Percentiles rank a stretch among this genome's conserved stretches.
Evolutionary conservation across 2,888 invertebrate species (phyloP).

Genomic region (Andrena bucephala): DNA sequence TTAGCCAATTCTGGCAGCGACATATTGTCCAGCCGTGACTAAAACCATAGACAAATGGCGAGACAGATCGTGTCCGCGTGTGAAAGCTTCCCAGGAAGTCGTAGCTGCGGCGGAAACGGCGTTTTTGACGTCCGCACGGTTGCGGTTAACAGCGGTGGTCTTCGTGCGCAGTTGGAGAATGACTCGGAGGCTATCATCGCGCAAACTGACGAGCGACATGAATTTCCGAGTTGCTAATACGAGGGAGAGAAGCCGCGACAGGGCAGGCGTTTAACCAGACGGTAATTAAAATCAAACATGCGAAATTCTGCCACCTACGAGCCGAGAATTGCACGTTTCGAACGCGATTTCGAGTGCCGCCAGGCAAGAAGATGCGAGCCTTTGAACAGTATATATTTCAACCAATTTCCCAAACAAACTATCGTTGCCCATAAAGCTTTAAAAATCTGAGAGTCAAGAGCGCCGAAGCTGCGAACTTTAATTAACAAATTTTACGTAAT

Average conservation of each 20-base stretch:
- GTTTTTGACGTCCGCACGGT: conserved; percentile 57
- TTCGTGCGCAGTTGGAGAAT: conserved; percentile 50
- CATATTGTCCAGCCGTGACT: not conserved
- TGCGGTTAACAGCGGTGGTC: conserved; percentile 50
- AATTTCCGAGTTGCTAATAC: conserved; percentile 55
- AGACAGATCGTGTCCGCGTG: not conserved
- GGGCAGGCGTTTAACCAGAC: conserved; percentile 39
- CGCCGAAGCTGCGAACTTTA: too few species aligned
- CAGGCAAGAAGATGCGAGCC: not conserved
- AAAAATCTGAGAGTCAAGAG: too few species aligned
- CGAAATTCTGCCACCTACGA: conserved; percentile 27
- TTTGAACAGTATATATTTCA: not conserved
- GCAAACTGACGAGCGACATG: conserved; percentile 56
- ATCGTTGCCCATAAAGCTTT: too few species aligned
- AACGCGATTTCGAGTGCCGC: not conserved
- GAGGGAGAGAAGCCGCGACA: conserved; percentile 34
- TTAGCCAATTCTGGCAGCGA: not conserved
- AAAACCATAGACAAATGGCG: conserved; percentile 25
- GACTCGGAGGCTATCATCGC: conserved; percentile 59
- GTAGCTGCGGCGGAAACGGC: conserved; percentile 49
- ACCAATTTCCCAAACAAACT: not conserved
- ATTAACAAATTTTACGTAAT: too few species aligned
- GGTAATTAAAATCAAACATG: conserved; percentile 62
- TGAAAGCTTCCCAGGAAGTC: conserved; percentile 44
- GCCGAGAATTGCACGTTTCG: conserved; percentile 2